Conservation (phyloP, 2,888 invertebrate species). For the Mechanitis messenoides region DNA sequence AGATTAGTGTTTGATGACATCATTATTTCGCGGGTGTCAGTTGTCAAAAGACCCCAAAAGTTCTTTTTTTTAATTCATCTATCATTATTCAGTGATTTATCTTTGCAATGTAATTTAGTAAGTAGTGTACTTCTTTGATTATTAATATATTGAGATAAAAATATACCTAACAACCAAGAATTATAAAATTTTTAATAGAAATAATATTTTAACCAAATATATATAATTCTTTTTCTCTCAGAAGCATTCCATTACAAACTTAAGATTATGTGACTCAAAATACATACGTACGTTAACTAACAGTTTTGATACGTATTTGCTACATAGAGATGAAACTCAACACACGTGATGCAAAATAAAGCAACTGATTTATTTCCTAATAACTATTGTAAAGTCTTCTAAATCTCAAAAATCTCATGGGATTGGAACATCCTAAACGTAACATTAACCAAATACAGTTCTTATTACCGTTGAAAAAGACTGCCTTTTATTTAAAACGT, state of each 20-base stretch:
- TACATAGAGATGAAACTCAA: slow-evolving; percentile 1
- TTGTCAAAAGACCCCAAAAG: slow-evolving; percentile 48
- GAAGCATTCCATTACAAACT: too few species aligned
- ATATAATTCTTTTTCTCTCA: too few species aligned
- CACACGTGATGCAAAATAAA: slow-evolving; percentile 10
- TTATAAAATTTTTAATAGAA: too few species aligned
- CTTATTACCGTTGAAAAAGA: slow-evolving; percentile 6
- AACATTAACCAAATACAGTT: slow-evolving; percentile 16
- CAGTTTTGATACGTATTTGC: background rate
- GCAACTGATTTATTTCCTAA: slow-evolving; percentile 46
- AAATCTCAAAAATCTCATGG: slow-evolving; percentile 59
- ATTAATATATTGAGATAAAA: too few species aligned
- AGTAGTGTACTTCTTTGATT: slow-evolving; percentile 6
- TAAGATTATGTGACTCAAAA: too few species aligned
- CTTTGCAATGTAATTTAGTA: slow-evolving; percentile 42
- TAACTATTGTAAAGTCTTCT: slow-evolving; percentile 41
- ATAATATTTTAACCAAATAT: too few species aligned
- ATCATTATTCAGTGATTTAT: slow-evolving; percentile 59
- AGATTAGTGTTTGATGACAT: slow-evolving; percentile 77
- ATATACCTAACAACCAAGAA: too few species aligned
- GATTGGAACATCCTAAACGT: slow-evolving; percentile 36
- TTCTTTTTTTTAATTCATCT: slow-evolving; percentile 38
- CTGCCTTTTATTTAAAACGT: background rate
- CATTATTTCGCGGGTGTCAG: slow-evolving; percentile 74
- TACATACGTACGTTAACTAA: too few species aligned